phyloP scores from a whole-genome alignment of 2,113 vertebrate species.

The Sinocyclocheilus maitianheensis region DNA sequence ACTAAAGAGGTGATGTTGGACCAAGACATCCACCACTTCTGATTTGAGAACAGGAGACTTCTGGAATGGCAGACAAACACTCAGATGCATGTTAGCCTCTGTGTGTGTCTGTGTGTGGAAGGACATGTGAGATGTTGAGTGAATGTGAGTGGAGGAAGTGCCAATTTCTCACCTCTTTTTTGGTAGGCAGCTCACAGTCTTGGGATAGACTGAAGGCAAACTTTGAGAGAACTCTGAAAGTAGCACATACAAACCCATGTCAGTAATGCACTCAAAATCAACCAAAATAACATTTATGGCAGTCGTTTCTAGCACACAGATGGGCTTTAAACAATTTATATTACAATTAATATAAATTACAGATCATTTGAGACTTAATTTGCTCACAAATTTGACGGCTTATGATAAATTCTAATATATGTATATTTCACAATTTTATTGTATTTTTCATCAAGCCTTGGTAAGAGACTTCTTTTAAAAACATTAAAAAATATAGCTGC shows the following conservation, averaged over 20 bases:
- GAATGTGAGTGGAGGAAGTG: not conserved
- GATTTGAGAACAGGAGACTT: slow-evolving; percentile 66
- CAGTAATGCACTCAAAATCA: not conserved
- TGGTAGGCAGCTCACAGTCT: slow-evolving; percentile 93
- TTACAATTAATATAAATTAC: not conserved
- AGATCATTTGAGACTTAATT: not conserved
- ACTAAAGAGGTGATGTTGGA: slow-evolving; percentile 77
- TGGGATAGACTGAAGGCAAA: slow-evolving; percentile 98
- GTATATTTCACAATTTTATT: not conserved
- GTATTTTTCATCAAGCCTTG: not conserved
- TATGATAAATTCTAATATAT: too few species aligned
- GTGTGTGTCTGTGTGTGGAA: not conserved
- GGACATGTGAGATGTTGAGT: not conserved
- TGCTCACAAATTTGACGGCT: not conserved
- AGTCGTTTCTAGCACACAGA: not conserved
- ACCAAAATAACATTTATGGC: not conserved
- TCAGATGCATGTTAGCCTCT: slow-evolving; percentile 26
- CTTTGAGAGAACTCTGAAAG: slow-evolving; percentile 88
- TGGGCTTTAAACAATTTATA: not conserved
- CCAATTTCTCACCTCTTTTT: slow-evolving; percentile 86
- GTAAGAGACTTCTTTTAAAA: not conserved
- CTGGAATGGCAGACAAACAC: slow-evolving; percentile 64
- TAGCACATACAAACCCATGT: not conserved
- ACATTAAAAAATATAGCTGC: too few species aligned
- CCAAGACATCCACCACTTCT: slow-evolving; percentile 71